phyloP scores from a whole-genome alignment of 2,113 vertebrate species.

The Eupsittula cactorum region DNA sequence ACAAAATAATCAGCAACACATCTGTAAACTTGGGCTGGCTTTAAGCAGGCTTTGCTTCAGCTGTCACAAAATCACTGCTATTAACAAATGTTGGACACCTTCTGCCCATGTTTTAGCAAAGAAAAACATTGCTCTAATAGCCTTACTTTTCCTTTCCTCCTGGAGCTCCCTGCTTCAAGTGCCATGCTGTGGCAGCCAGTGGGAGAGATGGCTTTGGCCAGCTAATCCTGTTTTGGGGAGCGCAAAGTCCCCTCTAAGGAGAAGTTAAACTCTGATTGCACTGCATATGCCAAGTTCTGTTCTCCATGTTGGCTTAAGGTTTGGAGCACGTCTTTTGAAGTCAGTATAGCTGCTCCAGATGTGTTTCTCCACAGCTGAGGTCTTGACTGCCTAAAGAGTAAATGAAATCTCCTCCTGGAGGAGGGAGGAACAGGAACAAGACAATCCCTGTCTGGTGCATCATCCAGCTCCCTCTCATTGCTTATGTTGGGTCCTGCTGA shows the following conservation, averaged over 20 bases:
- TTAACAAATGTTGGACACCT: constrained; percentile 68
- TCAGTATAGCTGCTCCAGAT: background rate
- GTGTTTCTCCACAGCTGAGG: background rate
- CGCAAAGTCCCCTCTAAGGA: background rate
- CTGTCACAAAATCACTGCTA: constrained; percentile 64
- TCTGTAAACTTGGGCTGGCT: constrained; percentile 78
- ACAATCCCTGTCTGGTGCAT: rapidly evolving
- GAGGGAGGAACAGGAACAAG: background rate
- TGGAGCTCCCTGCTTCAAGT: background rate
- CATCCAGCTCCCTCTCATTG: background rate
- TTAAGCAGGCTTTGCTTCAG: constrained; percentile 74
- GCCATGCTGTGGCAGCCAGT: background rate
- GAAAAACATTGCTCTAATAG: constrained; percentile 40
- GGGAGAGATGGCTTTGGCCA: background rate
- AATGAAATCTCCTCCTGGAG: background rate
- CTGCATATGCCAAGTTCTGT: background rate
- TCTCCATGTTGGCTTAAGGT: background rate
- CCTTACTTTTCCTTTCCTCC: background rate
- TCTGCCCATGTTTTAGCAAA: constrained; percentile 25
- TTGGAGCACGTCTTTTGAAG: background rate
- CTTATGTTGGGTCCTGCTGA: background rate
- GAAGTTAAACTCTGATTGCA: background rate
- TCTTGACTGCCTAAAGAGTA: background rate
- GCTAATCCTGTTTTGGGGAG: background rate
- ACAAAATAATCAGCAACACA: constrained; percentile 81